Evolutionary conservation across 1,140 invertebrate genomes (phyloP), one percentile per base, ranked within the genome.

Genomic region (Cataglyphis hispanica): DNA sequence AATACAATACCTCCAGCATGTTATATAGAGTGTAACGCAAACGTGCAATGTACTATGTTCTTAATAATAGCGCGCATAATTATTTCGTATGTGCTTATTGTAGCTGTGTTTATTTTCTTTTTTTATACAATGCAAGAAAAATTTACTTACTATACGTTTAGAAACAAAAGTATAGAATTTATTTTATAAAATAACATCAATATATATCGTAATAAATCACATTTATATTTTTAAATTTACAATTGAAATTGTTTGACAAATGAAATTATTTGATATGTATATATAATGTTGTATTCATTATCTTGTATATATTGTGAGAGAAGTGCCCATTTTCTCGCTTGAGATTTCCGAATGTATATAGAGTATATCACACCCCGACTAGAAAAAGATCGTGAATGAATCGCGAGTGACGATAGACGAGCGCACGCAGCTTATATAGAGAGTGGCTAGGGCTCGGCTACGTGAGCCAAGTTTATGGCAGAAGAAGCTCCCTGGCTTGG

Each of bases 401-500:
- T 83, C 56, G 67, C 37, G 61, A 56, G 43, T 43, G 50, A 74
- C 67, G 53, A 83, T 72, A 72, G 67, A 83, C 53, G 78, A 83
- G 67, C 78, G 53, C 27, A 53, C 40, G 22, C 27, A 27, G 53
- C 27, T 74, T 83, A 60, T 46, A 83, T 1, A 74, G 53, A 69
- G 31, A 56, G 25, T 46, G 19, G 53, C 67, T 34, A 34, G 46
- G 37, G 19, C 16, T 81, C 66, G 66, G 50, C 11, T 83, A 83
- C 67, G 67, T 83, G 67, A 74, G 40, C 34, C 19, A 72, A 83
- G 78, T 83, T 83, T 83, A 83, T 83, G 78, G 53, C 27, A 43
- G 78, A 72, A 72, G 37, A 83, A 83, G 78, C 78, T 72, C 67
- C 74, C 40, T 5, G 37, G n/a, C 37, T 53, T 81, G 66, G 40